A percentile compares a stretch with the other conserved stretches of the same genome.
Conservation (phyloP, 2,797 vertebrate species). For the Squalus acanthias region DNA sequence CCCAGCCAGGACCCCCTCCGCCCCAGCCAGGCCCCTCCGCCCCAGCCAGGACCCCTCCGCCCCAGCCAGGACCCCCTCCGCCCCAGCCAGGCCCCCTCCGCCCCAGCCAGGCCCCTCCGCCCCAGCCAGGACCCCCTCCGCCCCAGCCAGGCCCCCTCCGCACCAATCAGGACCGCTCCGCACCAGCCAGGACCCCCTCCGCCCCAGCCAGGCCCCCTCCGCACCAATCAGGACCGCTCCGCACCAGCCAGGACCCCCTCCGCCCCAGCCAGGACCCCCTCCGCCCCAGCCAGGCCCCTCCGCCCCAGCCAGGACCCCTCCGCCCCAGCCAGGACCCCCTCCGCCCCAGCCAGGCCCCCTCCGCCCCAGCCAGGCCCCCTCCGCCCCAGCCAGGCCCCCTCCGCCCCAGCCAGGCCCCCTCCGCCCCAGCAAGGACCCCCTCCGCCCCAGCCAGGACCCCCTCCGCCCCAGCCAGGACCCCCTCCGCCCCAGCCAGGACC, state of each 20-base stretch:
- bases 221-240: no score
- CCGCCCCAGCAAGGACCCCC: no score
- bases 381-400: neutral
- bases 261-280: neutral
- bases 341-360: neutral
- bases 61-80: neutral
- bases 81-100: neutral
- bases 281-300: neutral
- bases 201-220: no score
- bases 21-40: neutral
- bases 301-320: neutral
- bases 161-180: neutral
- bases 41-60: neutral
- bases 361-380: no score
- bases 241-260: neutral
- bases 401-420: accelerated
- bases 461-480: neutral
- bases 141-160: neutral
- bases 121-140: neutral
- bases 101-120: neutral
- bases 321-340: neutral
- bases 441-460: neutral
- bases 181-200: neutral
- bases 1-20: neutral
- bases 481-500: neutral